Base-by-base conservation (phyloP, 2,113 vertebrate genomes). In the Smithornis capensis region DNA sequence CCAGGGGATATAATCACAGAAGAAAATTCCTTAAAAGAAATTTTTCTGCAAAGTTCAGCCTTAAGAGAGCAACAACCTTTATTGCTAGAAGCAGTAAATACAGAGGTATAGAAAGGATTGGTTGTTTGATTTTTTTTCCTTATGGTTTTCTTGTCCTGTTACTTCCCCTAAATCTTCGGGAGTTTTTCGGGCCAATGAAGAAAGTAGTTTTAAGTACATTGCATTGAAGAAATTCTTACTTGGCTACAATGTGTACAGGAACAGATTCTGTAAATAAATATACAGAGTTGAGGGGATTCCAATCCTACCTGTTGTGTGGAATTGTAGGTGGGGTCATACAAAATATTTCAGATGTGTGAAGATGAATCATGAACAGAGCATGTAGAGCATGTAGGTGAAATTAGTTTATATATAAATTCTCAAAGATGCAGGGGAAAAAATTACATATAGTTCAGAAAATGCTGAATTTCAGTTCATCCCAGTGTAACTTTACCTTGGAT, bases 11-110 rank as follows among this genome's bases (percentile, higher is more conserved):
- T 77, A 92, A 94, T 91, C 44, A 65, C 23, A 53, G 60, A 81
- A 70, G 31, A 38, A 95, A 95, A 81, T 91, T 88, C 71, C 87
- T 83, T 62, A 59, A 94, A 84, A 94, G 81, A 94, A 45, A 22
- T 91, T 95, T 53, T 47, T 55, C 55, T 35, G 50, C 10, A 25
- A 74, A 87, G n/a, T 47, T 42, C 44, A 50, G 64, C 29, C 55
- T 87, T 71, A 55, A 56, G 23, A 53, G 27, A 67, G 8, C 3
- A 12, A 21, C 75, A 73, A 33, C 27, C 25, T 67, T 94, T 92
- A 55, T 92, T 94, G 74, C 38, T 40, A 13, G 9, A 7, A 75
- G n/a, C 33, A 45, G 55, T 63, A 68, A 81, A 94, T 74, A 77
- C 18, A 55, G 33, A 53, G 13, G 2, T 21, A 10, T 57, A 65